These are phyloP conservation scores for Drosophila putrida DNA, from an alignment of 2,888 invertebrate species.

Conservation along the genomic window DNA sequence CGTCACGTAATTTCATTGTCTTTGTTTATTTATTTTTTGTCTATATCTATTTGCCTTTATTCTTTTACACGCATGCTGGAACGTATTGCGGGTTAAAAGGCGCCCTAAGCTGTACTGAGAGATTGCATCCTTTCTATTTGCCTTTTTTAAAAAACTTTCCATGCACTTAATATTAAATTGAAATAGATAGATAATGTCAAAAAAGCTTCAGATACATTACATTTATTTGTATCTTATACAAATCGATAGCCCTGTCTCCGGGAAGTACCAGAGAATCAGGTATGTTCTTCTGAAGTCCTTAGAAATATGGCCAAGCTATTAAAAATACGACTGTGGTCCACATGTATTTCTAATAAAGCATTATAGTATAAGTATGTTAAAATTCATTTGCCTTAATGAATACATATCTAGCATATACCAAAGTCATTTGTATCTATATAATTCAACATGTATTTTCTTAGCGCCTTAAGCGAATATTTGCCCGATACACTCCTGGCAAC, in stretches of 20 bases:
- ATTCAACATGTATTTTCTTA: background rate
- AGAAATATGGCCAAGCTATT: too few relatives aligned
- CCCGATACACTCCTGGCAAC: constrained; percentile 20
- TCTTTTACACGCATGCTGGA: constrained; percentile 30
- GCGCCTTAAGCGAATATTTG: constrained; percentile 21
- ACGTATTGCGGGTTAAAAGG: constrained; percentile 3
- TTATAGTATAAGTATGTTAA: too few relatives aligned
- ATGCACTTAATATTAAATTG: too few relatives aligned
- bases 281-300: too few relatives aligned
- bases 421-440: background rate
- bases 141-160: too few relatives aligned
- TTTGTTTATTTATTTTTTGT: constrained; percentile 57
- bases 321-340: too few relatives aligned
- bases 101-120: constrained; percentile 4
- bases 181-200: too few relatives aligned
- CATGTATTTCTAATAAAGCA: background rate
- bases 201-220: background rate
- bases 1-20: constrained; percentile 77
- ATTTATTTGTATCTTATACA: background rate
- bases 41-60: constrained; percentile 46
- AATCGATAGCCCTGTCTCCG: too few relatives aligned
- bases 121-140: too few relatives aligned
- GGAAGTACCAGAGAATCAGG: too few relatives aligned
- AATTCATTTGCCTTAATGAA: background rate
- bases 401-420: background rate